Percentiles rank a stretch among this genome's conserved stretches.
phyloP scores from a whole-genome alignment of 2,888 invertebrate genomes.

The Drosophila niveifrons region DNA sequence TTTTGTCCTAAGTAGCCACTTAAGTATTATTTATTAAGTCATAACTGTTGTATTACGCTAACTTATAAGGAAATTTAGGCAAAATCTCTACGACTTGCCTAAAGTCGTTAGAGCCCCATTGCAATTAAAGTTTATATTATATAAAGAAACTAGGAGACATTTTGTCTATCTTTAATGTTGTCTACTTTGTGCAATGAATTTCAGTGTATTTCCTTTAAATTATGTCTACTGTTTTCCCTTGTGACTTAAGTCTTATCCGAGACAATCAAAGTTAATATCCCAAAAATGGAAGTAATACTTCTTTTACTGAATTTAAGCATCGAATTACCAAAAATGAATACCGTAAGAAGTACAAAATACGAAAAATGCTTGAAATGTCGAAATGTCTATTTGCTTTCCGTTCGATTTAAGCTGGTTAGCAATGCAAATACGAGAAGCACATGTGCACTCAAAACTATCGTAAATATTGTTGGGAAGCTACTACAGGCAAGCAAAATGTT shows the following conservation, averaged over 20 bases:
- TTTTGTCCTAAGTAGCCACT: background rate
- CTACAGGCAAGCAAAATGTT: background rate
- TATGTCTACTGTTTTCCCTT: too few species aligned
- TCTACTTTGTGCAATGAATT: too few species aligned
- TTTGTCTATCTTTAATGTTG: too few species aligned
- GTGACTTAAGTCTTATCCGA: too few species aligned
- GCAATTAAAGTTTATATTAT: too few species aligned
- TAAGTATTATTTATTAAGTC: background rate
- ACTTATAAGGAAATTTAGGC: background rate
- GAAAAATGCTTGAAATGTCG: background rate
- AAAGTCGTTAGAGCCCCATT: too few species aligned
- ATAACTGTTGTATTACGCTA: background rate
- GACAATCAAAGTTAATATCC: too few species aligned
- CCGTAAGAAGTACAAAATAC: background rate
- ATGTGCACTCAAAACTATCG: background rate
- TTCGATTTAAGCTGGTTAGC: slow-evolving; percentile 8
- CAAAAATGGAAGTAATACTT: too few species aligned
- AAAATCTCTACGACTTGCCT: background rate
- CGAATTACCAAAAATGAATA: background rate
- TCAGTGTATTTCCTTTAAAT: too few species aligned
- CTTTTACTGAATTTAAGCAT: too few species aligned
- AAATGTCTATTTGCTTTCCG: background rate
- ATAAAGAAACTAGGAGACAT: too few species aligned
- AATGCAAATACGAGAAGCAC: slow-evolving; percentile 11
- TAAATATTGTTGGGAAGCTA: background rate